Conservation (phyloP, 2,113 vertebrate species). For the Vidua macroura region DNA sequence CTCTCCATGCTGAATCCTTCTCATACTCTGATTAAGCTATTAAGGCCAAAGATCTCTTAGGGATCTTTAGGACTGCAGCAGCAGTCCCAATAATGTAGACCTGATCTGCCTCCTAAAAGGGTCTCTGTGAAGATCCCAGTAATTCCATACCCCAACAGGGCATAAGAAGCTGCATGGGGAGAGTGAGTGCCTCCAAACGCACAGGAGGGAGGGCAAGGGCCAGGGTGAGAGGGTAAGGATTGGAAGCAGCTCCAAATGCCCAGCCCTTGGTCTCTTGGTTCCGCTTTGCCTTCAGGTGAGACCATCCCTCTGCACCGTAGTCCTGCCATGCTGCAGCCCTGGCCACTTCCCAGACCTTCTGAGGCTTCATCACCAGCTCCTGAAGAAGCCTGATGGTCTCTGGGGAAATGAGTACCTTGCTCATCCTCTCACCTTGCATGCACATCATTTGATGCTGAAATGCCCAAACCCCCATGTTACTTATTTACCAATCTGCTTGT, state of each 20-base stretch:
- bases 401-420: background rate
- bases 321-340: background rate
- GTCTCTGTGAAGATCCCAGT: background rate
- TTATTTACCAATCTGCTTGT: background rate
- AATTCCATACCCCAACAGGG: background rate
- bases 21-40: background rate
- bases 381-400: background rate
- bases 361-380: background rate
- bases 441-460: background rate
- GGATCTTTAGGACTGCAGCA: background rate
- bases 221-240: rapidly evolving
- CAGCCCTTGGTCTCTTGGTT: background rate
- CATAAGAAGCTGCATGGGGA: background rate
- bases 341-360: background rate
- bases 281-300: rapidly evolving
- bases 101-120: background rate
- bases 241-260: background rate
- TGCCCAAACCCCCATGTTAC: background rate
- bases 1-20: background rate
- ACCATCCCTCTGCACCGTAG: background rate
- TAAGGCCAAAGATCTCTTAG: background rate
- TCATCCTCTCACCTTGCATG: background rate
- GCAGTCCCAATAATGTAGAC: rapidly evolving
- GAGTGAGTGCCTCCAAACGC: background rate
- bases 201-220: background rate